Evolutionary conservation across 2,113 vertebrate genomes (phyloP).

Genomic region (Salvelinus namaycush): DNA sequence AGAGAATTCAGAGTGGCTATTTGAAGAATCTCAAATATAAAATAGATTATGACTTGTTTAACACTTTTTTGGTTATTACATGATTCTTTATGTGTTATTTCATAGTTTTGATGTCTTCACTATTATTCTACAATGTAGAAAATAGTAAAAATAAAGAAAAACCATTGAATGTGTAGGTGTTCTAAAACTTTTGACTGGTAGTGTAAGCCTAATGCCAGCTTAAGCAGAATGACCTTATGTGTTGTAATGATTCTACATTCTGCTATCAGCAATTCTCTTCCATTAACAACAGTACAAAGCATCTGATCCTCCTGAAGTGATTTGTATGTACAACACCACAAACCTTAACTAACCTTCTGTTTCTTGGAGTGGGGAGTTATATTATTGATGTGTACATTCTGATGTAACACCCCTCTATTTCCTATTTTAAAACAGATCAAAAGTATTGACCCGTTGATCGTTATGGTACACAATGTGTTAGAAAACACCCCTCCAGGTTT

Average conservation of each 20-base stretch:
- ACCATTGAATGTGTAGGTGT: too few species aligned
- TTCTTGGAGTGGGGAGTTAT: slow-evolving; percentile 17
- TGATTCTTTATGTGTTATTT: too few species aligned
- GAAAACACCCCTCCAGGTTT: slow-evolving; percentile 84
- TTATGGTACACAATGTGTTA: slow-evolving; percentile 87
- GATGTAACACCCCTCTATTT: slow-evolving; percentile 57
- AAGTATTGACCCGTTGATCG: slow-evolving; percentile 88
- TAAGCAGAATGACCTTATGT: background rate
- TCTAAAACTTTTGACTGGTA: too few species aligned
- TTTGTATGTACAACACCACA: slow-evolving; percentile 51
- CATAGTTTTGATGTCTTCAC: too few species aligned
- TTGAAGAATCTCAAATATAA: too few species aligned
- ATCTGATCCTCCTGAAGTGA: slow-evolving; percentile 9
- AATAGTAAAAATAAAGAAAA: too few species aligned
- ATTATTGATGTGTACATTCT: slow-evolving; percentile 17
- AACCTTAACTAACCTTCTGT: slow-evolving; percentile 4
- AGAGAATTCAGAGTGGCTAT: too few species aligned
- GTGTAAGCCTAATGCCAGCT: background rate
- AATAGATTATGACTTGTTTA: too few species aligned
- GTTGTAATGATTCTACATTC: background rate
- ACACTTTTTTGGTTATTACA: too few species aligned
- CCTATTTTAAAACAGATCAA: slow-evolving; percentile 90
- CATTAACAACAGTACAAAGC: slow-evolving; percentile 21
- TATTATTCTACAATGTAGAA: too few species aligned
- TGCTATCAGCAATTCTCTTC: slow-evolving; percentile 6